phyloP scores from a whole-genome alignment of 2,888 invertebrate species.

The Drosophila robusta region DNA sequence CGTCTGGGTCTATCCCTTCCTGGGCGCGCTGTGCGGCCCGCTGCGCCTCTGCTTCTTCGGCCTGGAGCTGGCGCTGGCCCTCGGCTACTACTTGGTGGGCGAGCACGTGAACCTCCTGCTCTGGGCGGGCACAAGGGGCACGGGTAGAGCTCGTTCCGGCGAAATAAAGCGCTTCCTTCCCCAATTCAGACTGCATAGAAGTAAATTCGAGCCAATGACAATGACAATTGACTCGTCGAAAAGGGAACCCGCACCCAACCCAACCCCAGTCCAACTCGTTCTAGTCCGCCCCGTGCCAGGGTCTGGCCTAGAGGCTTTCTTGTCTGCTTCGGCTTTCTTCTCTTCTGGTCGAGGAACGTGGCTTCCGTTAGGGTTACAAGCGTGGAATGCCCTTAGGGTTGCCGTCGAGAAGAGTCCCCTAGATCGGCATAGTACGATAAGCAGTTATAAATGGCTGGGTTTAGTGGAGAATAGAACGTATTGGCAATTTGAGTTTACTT shows the following conservation, averaged over 20 bases:
- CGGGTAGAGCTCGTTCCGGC: no score
- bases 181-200: conserved; percentile 36
- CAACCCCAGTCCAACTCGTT: conserved; percentile 3
- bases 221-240: conserved; percentile 67
- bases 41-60: conserved; percentile 34
- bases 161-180: conserved; percentile 52
- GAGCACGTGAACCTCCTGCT: conserved; percentile 36
- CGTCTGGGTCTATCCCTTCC: conserved; percentile 59
- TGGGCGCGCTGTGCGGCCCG: conserved; percentile 11
- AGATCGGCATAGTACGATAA: background rate
- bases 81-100: conserved; percentile 48
- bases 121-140: no score
- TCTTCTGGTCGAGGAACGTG: no score
- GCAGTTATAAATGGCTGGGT: no score
- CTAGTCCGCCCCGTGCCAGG: conserved; percentile 11
- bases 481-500: no score
- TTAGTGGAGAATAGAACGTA: no score
- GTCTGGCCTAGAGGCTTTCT: conserved; percentile 25
- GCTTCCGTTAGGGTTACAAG: conserved; percentile 3
- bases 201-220: conserved; percentile 57
- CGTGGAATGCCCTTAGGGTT: conserved; percentile 24
- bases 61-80: conserved; percentile 21
- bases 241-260: conserved; percentile 8
- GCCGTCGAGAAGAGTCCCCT: background rate
- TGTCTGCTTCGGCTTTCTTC: no score